These are phyloP conservation scores for Elaphurus davidianus DNA, from an alignment of 2,113 vertebrate genomes.

Conservation along the genomic window DNA sequence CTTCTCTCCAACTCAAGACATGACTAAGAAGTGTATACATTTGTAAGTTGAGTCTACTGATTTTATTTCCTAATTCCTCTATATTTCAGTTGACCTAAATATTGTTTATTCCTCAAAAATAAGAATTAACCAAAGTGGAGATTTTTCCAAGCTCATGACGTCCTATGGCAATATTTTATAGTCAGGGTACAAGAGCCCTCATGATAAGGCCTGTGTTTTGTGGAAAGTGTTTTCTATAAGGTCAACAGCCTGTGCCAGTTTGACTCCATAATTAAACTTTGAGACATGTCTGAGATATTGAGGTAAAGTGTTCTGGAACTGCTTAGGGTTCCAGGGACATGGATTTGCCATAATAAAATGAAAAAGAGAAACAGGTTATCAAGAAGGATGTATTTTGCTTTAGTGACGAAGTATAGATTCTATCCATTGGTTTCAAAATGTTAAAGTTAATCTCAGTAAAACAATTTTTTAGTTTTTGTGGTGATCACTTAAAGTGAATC, in stretches of 20 bases:
- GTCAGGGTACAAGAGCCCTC: not conserved
- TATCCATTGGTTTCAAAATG: not conserved
- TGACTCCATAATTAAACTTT: not conserved
- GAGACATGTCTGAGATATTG: not conserved
- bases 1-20: not conserved
- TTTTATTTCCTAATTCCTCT: constrained; percentile 13
- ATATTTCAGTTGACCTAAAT: constrained; percentile 25
- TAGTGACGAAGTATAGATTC: not conserved
- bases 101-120: constrained; percentile 30
- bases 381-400: not conserved
- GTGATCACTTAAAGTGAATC: not conserved
- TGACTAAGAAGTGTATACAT: not conserved
- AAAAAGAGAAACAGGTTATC: constrained; percentile 10
- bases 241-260: not conserved
- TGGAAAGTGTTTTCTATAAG: not conserved
- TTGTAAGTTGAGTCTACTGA: not conserved
- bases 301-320: constrained; percentile 3
- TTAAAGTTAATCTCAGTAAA: not conserved
- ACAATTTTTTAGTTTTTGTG: not conserved
- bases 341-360: not conserved
- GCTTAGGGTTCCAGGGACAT: not conserved
- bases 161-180: not conserved
- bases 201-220: not conserved
- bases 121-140: constrained; percentile 30
- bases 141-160: not conserved